These are phyloP conservation scores for Darevskia mixta DNA, from an alignment of 2,797 vertebrate genomes.

Conservation along the genomic window DNA sequence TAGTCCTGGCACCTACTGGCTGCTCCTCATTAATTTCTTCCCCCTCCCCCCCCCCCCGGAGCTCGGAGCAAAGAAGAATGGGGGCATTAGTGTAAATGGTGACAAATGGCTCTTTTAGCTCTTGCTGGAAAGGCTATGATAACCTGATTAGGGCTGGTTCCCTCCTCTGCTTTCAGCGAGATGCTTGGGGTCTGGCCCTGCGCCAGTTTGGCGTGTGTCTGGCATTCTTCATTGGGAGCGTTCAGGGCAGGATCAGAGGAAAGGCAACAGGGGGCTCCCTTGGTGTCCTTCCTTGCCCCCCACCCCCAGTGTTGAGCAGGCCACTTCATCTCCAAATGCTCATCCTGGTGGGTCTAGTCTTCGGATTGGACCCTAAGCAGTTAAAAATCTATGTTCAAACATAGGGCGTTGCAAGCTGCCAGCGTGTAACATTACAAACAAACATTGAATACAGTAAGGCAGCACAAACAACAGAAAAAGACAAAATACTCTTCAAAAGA, in stretches of 20 bases:
- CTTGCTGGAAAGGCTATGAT: slow-evolving; percentile 71
- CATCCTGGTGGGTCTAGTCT: no score
- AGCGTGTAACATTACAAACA: no score
- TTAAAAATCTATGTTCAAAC: no score
- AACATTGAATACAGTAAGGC: no score
- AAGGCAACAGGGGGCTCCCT: slow-evolving; percentile 61
- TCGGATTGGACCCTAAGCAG: no score
- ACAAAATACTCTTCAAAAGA: no score
- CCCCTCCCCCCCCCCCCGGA: slow-evolving; percentile 56
- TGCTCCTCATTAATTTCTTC: slow-evolving; percentile 37
- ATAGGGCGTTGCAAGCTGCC: no score
- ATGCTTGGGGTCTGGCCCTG: slow-evolving; percentile 49
- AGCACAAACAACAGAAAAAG: no score
- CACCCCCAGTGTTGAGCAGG: no score
- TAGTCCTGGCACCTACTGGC: slow-evolving; percentile 48
- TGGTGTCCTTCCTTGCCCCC: not conserved
- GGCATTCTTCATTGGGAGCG: slow-evolving; percentile 77
- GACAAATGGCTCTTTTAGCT: slow-evolving; percentile 78
- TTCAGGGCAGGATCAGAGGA: slow-evolving; percentile 69
- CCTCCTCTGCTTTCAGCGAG: slow-evolving; percentile 65
- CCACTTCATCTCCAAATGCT: no score
- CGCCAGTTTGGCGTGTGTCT: slow-evolving; percentile 79
- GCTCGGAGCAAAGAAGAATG: slow-evolving; percentile 70
- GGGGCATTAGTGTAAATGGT: slow-evolving; percentile 64
- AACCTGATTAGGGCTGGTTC: slow-evolving; percentile 68